These are phyloP conservation scores for Rhipidura dahli DNA, from an alignment of 2,113 vertebrate species.

Conservation along the genomic window DNA sequence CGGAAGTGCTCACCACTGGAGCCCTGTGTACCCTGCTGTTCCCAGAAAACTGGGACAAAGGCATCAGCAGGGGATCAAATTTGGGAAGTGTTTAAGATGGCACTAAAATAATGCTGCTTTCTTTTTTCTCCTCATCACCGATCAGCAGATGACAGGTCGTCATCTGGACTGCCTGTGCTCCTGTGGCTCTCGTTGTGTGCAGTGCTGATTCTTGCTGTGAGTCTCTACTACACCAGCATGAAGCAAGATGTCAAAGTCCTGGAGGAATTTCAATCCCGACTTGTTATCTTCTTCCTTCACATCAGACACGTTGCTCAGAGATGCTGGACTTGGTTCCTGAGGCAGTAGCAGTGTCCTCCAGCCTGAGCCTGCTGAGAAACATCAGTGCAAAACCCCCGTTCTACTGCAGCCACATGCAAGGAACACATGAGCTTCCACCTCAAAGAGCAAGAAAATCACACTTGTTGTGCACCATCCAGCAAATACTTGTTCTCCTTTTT, in stretches of 20 bases:
- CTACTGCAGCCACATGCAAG: not conserved
- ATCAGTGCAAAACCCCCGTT: not conserved
- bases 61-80: not conserved
- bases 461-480: not conserved
- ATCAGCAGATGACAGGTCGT: constrained; percentile 77
- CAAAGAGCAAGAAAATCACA: not conserved
- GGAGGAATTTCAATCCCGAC: constrained; percentile 79
- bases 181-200: constrained; percentile 79
- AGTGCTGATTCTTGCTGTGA: constrained; percentile 79
- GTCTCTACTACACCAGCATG: constrained; percentile 79
- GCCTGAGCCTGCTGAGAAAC: not conserved
- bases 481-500: not conserved
- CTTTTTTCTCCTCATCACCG: not conserved
- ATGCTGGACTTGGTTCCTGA: constrained; percentile 85
- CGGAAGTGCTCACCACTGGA: not conserved
- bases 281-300: constrained; percentile 79
- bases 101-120: not conserved
- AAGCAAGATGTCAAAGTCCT: constrained; percentile 72
- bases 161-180: constrained; percentile 65
- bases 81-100: not conserved
- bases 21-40: not conserved
- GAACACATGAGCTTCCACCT: not conserved
- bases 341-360: constrained; percentile 66
- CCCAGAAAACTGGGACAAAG: constrained; percentile 28
- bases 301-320: constrained; percentile 79